These are phyloP conservation scores for Scomber scombrus DNA, from an alignment of 2,113 vertebrate species.

Conservation along the genomic window DNA sequence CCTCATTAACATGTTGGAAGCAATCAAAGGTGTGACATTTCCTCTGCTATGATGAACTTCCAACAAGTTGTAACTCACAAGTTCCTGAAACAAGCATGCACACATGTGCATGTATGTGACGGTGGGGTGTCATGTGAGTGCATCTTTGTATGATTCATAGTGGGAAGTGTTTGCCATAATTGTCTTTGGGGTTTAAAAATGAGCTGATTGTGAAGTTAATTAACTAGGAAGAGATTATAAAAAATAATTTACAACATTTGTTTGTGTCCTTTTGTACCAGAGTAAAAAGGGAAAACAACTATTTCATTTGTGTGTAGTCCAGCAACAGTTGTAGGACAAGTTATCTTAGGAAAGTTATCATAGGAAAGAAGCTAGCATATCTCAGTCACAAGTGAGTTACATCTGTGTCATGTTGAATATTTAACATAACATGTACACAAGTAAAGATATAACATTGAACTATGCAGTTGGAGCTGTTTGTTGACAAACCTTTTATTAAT, in stretches of 20 bases:
- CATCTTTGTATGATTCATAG: not conserved
- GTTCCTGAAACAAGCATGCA: conserved; percentile 15
- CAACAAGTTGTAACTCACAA: conserved; percentile 36
- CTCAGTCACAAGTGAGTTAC: not conserved
- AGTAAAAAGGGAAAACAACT: not conserved
- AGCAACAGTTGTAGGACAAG: not conserved
- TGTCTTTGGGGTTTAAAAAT: too few species aligned
- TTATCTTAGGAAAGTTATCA: not conserved
- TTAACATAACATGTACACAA: not conserved
- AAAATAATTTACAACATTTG: not conserved
- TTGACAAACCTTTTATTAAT: too few species aligned
- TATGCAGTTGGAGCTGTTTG: too few species aligned
- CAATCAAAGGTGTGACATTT: conserved; percentile 78
- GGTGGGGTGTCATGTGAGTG: too few species aligned
- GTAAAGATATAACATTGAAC: too few species aligned
- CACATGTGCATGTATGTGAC: too few species aligned
- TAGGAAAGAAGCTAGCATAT: too few species aligned
- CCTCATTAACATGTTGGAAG: conserved; percentile 62
- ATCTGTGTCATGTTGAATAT: too few species aligned
- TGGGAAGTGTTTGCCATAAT: not conserved
- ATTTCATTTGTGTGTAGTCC: not conserved
- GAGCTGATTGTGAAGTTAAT: too few species aligned
- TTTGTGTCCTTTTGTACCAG: not conserved
- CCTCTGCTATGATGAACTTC: conserved; percentile 50
- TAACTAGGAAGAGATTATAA: not conserved